A percentile compares a stretch with the other conserved stretches of the same genome.
phyloP scores from a whole-genome alignment of 2,888 invertebrate genomes.

The Drosophila setosimentum region DNA sequence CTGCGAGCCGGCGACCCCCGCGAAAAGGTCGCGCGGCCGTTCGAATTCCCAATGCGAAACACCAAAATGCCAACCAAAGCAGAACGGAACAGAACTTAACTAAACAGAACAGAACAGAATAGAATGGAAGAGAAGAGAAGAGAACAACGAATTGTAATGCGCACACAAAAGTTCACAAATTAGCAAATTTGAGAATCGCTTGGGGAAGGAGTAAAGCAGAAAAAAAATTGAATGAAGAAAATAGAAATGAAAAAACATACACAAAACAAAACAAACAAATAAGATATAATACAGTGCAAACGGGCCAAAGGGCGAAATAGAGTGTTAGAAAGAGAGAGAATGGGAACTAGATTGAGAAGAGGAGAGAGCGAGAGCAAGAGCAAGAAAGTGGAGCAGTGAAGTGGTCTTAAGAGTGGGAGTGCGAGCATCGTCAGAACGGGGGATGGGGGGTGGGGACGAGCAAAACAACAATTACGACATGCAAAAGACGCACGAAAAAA shows the following conservation, averaged over 20 bases:
- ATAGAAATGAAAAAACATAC: constrained; percentile 17
- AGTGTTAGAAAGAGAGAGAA: constrained; percentile 10
- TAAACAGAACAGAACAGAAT: neutral
- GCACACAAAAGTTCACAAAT: constrained; percentile 79
- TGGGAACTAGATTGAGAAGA: neutral
- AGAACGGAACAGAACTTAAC: constrained; percentile 31
- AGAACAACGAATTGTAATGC: constrained; percentile 70
- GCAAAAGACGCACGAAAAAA: constrained; percentile 41
- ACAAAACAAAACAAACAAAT: constrained; percentile 51
- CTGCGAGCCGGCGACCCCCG: constrained; percentile 37
- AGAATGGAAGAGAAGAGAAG: constrained; percentile 3
- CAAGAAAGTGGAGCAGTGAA: constrained; percentile 15
- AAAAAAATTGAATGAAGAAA: constrained; percentile 12
- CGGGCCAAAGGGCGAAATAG: constrained; percentile 20
- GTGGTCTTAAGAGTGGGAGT: constrained; percentile 19
- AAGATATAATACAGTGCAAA: constrained; percentile 53
- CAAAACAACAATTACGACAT: constrained; percentile 38
- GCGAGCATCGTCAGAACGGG: neutral
- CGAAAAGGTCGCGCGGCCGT: constrained; percentile 32
- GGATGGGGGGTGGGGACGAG: neutral
- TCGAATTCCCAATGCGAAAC: constrained; percentile 63
- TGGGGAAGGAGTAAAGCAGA: constrained; percentile 26
- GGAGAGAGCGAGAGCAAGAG: neutral
- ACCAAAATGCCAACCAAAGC: constrained; percentile 39
- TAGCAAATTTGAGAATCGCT: constrained; percentile 81